phyloP scores from a whole-genome alignment of 2,888 invertebrate species.

The Pterostichus madidus region DNA sequence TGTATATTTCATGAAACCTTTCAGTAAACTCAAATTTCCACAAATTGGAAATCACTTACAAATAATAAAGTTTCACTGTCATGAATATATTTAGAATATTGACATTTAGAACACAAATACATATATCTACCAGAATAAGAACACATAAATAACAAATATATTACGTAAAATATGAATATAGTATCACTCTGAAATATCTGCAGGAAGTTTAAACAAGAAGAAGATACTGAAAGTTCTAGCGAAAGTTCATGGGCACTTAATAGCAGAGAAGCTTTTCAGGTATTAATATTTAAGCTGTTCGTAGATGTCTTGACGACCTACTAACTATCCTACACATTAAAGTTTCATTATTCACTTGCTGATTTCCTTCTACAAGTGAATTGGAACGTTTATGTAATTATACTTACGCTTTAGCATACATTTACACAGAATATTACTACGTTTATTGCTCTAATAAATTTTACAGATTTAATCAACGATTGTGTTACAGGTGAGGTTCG shows the following conservation, averaged over 20 bases:
- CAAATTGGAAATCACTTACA: too few relatives aligned
- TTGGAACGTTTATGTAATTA: slow-evolving; percentile 18
- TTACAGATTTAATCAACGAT: background rate
- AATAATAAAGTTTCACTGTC: too few relatives aligned
- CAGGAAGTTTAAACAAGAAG: background rate
- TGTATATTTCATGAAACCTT: too few relatives aligned
- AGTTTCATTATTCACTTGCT: slow-evolving; percentile 20
- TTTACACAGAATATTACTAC: background rate
- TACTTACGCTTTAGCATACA: background rate
- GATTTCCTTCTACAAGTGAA: background rate
- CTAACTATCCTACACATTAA: slow-evolving; percentile 20
- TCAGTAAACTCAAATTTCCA: too few relatives aligned
- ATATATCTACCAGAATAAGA: background rate
- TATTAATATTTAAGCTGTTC: slow-evolving; percentile 18
- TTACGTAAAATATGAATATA: background rate
- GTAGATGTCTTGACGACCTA: background rate
- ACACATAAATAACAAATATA: background rate
- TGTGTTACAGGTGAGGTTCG: too few relatives aligned
- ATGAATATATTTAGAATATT: background rate
- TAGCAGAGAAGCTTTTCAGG: slow-evolving; percentile 19
- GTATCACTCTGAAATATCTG: background rate
- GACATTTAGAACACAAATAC: background rate
- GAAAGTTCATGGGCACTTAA: background rate
- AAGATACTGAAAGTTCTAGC: background rate
- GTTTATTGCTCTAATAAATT: background rate